Evolutionary conservation across 2,113 vertebrate species (phyloP).

Genomic region (Picathartes gymnocephalus): DNA sequence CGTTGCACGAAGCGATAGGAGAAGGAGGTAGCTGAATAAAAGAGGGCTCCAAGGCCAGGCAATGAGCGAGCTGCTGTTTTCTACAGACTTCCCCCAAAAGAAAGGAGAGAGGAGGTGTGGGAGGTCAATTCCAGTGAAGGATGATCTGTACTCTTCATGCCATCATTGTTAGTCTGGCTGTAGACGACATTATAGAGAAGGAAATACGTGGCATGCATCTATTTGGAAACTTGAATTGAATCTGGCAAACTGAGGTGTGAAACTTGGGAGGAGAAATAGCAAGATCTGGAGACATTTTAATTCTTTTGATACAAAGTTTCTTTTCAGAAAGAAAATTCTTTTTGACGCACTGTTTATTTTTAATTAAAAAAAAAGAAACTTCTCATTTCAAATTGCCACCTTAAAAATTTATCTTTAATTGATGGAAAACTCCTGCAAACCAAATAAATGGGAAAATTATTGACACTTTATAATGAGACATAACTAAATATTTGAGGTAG

Average conservation of each 20-base stretch:
- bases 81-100: background rate
- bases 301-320: background rate
- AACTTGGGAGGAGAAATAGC: background rate
- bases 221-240: background rate
- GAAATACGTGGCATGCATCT: background rate
- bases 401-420: background rate
- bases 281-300: background rate
- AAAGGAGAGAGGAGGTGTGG: background rate
- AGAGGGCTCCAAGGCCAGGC: background rate
- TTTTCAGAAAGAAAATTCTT: background rate
- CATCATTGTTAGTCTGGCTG: background rate
- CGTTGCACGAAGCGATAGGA: background rate
- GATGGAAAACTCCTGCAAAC: background rate
- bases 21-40: background rate
- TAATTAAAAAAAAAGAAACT: background rate
- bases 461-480: background rate
- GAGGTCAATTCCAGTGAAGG: background rate
- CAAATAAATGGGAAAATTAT: rapidly evolving
- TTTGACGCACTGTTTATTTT: background rate
- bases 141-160: background rate
- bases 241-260: background rate
- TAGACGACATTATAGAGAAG: background rate
- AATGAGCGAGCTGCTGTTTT: background rate
- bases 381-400: background rate
- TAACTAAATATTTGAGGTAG: background rate